phyloP scores from a whole-genome alignment of 2,888 invertebrate genomes.

The Hetaerina titia region DNA sequence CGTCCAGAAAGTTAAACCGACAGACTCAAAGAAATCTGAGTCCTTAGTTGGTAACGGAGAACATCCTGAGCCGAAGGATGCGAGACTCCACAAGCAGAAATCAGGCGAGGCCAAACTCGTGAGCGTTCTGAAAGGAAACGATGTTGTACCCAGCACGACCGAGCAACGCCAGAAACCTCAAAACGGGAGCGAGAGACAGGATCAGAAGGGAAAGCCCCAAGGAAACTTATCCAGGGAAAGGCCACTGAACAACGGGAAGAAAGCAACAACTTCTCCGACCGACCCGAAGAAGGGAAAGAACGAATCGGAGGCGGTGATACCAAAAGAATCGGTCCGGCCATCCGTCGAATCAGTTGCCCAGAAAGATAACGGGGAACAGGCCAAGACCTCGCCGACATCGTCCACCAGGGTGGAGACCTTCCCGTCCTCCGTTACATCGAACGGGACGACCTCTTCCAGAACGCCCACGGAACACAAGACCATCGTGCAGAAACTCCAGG shows the following conservation, averaged over 20 bases:
- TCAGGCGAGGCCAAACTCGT: not conserved
- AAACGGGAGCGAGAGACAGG: not conserved
- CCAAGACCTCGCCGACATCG: not conserved
- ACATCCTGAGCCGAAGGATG: not conserved
- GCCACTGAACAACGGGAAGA: not conserved
- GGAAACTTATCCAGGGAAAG: not conserved
- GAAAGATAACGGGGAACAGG: not conserved
- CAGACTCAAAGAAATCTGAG: not conserved
- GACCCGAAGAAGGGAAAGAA: not conserved
- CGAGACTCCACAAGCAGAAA: not conserved
- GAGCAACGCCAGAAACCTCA: not conserved
- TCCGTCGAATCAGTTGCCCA: not conserved
- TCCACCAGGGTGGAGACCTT: not conserved
- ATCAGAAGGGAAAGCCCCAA: not conserved
- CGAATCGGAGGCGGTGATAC: not conserved
- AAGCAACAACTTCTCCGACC: not conserved
- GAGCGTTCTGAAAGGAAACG: not conserved
- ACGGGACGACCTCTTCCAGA: not conserved
- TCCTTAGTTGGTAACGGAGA: not conserved
- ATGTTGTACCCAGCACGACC: not conserved
- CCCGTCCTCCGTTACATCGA: not conserved
- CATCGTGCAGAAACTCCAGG: conserved; percentile 49
- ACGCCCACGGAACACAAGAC: conserved; percentile 49
- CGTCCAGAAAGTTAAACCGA: not conserved
- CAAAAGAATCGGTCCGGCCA: not conserved